Conservation (phyloP, 2,113 vertebrate species). For the Pterocles gutturalis region DNA sequence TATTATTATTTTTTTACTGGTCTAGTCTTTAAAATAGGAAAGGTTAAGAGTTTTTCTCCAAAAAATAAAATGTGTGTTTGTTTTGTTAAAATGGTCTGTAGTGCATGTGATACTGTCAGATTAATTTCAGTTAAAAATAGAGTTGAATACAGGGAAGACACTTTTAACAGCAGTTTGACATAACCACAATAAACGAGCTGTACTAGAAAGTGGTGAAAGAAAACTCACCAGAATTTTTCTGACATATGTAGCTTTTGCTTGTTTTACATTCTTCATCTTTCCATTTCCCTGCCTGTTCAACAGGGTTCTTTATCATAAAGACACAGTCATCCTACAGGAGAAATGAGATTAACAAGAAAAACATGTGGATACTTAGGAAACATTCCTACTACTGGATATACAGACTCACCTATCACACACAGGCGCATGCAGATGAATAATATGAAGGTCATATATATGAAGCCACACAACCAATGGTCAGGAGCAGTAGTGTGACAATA, state of each 20-base stretch:
- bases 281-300: constrained; percentile 79
- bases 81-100: background rate
- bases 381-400: background rate
- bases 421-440: background rate
- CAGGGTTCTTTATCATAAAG: constrained; percentile 64
- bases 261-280: constrained; percentile 82
- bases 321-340: constrained; percentile 80
- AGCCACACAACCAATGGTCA: background rate
- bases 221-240: constrained; percentile 81
- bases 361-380: background rate
- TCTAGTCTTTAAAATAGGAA: background rate
- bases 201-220: background rate
- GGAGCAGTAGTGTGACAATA: background rate
- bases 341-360: background rate
- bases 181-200: background rate
- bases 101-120: background rate
- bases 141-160: background rate
- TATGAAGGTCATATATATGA: background rate
- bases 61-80: background rate
- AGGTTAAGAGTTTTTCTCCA: background rate
- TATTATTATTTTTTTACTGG: background rate
- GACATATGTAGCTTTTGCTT: constrained; percentile 83
- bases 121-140: background rate
- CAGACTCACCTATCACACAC: fast-evolving
- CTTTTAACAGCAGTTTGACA: background rate